Conservation (phyloP, 2,888 invertebrate genomes). For the Elysia crispata region DNA sequence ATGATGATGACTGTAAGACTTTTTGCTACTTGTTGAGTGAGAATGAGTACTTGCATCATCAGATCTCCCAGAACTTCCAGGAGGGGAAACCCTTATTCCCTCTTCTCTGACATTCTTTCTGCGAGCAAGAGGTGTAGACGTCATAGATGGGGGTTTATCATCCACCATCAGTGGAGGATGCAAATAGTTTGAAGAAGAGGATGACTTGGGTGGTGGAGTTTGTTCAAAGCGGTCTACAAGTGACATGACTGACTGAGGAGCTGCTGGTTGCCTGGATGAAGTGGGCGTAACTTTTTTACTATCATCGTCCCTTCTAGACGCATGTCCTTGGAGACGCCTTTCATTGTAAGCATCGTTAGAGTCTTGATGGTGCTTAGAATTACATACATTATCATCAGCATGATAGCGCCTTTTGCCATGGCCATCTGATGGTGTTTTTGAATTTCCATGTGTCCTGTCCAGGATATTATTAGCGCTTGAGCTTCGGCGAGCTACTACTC, state of each 20-base stretch:
- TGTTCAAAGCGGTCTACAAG: conserved; percentile 67
- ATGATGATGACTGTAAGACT: neutral
- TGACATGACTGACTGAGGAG: conserved; percentile 56
- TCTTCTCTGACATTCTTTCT: conserved; percentile 48
- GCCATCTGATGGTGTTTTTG: no score
- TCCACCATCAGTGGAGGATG: conserved; percentile 39
- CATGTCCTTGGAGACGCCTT: neutral
- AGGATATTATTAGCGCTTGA: conserved; percentile 52
- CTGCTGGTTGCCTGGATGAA: neutral
- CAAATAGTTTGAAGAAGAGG: neutral
- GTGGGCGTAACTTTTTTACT: conserved; percentile 40
- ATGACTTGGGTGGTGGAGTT: conserved; percentile 50
- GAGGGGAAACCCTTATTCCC: no score
- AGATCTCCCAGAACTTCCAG: conserved; percentile 47
- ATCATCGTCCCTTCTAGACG: conserved; percentile 28
- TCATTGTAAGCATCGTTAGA: conserved; percentile 10
- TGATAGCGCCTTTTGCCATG: no score
- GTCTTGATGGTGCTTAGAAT: neutral
- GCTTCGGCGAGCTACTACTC: conserved; percentile 40
- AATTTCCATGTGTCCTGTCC: conserved; percentile 16
- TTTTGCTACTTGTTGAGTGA: conserved; percentile 21
- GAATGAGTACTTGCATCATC: conserved; percentile 36
- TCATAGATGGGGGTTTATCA: conserved; percentile 61
- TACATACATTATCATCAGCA: no score
- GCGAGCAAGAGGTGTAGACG: conserved; percentile 62